These are phyloP conservation scores for Chascanopsetta lugubris DNA, from an alignment of 2,113 vertebrate species.

Conservation along the genomic window DNA sequence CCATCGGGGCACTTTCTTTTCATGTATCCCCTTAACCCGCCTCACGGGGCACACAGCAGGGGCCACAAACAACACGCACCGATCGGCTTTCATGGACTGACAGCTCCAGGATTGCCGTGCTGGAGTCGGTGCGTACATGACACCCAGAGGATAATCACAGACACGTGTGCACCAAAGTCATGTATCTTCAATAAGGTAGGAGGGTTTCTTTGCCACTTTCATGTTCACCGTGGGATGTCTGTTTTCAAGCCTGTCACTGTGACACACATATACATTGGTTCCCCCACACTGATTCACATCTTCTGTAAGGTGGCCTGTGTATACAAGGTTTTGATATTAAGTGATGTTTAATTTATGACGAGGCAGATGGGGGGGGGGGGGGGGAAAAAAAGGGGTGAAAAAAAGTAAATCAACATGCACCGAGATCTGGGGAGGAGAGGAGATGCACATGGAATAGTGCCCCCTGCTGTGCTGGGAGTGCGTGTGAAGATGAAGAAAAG, in stretches of 20 bases:
- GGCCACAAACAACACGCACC: constrained; percentile 11
- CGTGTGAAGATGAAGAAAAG: constrained; percentile 20
- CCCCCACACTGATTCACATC: constrained; percentile 9
- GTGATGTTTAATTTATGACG: constrained; percentile 34
- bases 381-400: too few species aligned
- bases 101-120: constrained; percentile 25
- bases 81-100: constrained; percentile 36
- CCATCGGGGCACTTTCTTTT: constrained; percentile 1
- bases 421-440: constrained; percentile 3
- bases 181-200: constrained; percentile 44
- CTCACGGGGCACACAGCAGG: constrained; percentile 37
- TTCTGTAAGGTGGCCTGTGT: constrained; percentile 2
- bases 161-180: constrained; percentile 10
- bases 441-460: constrained; percentile 22
- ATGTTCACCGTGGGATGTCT: constrained; percentile 16
- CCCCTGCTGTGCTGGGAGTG: constrained; percentile 37
- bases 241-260: not conserved
- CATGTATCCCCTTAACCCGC: constrained; percentile 8
- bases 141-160: constrained; percentile 35
- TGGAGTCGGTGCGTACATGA: constrained; percentile 16
- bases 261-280: constrained; percentile 13
- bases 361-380: constrained; percentile 15
- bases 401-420: constrained; percentile 30
- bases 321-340: not conserved
- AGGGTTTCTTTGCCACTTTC: constrained; percentile 41